Evolutionary conservation across 2,797 vertebrate species (phyloP).

Genomic region (Coluber constrictor): DNA sequence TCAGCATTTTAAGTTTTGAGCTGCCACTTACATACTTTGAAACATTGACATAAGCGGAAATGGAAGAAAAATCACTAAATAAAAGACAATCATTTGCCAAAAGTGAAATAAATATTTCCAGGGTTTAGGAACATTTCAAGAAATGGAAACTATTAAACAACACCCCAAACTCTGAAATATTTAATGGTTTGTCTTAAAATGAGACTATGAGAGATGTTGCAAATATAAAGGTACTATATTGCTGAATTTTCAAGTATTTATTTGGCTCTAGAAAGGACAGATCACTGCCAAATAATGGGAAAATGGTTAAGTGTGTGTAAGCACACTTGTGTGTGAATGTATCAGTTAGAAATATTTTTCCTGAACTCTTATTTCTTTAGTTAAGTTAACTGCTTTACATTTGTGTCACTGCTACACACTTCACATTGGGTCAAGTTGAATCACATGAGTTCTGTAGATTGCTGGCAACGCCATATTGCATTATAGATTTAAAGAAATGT

Average conservation of each 20-base stretch:
- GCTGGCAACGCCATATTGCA: conserved; percentile 55
- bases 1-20: conserved; percentile 20
- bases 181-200: conserved; percentile 48
- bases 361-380: conserved; percentile 30
- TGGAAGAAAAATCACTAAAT: conserved; percentile 10
- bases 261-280: conserved; percentile 58
- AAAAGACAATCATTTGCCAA: conserved; percentile 33
- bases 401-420: conserved; percentile 47
- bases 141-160: conserved; percentile 27
- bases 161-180: conserved; percentile 24
- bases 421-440: conserved; percentile 52
- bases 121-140: conserved; percentile 17
- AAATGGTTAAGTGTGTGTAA: background rate
- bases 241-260: conserved; percentile 47
- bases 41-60: conserved; percentile 30
- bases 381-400: conserved; percentile 46
- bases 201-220: conserved; percentile 4
- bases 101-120: conserved; percentile 23
- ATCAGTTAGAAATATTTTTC: background rate
- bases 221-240: conserved; percentile 32
- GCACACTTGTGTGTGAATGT: background rate
- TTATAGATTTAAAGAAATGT: conserved; percentile 61
- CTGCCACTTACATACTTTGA: background rate
- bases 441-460: conserved; percentile 56
- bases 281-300: conserved; percentile 50